These are phyloP conservation scores for Eulimnadia texana DNA, from an alignment of 1,140 invertebrate species.

Conservation along the genomic window DNA sequence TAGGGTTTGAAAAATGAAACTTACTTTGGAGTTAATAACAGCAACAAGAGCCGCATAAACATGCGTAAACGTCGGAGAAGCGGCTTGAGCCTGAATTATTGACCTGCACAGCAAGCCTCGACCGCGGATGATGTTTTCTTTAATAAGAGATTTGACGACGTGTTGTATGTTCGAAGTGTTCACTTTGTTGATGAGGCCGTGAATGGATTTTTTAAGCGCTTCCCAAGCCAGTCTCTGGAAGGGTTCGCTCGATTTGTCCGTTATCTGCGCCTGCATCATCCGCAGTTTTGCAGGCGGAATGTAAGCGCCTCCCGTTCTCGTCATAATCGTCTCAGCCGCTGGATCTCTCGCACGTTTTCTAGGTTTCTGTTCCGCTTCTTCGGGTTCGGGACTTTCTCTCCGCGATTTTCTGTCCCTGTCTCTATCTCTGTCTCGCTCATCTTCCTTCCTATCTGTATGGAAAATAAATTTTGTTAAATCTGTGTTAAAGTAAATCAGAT, in stretches of 20 bases:
- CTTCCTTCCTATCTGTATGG: constrained; percentile 3
- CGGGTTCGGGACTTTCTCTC: not conserved
- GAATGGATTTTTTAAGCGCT: constrained; percentile 96
- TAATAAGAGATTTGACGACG: constrained; percentile 79
- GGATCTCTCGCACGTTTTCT: not conserved
- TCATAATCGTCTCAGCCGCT: constrained; percentile 54
- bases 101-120: constrained; percentile 78
- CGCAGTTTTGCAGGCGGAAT: constrained; percentile 91
- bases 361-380: not conserved
- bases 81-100: constrained; percentile 90
- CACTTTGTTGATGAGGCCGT: constrained; percentile 95
- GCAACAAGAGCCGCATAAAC: constrained; percentile 89
- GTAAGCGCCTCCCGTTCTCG: constrained; percentile 87
- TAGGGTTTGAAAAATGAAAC: no score
- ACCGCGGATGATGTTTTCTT: constrained; percentile 91
- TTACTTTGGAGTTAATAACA: constrained; percentile 83
- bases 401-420: not conserved
- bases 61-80: constrained; percentile 93
- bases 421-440: not conserved
- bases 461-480: constrained; percentile 17
- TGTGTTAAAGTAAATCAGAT: constrained; percentile 20
- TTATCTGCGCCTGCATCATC: constrained; percentile 87
- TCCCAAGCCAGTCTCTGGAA: constrained; percentile 98
- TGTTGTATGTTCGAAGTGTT: constrained; percentile 80
- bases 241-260: constrained; percentile 67